Base-by-base conservation (phyloP, 2,888 invertebrate species). In the Syritta pipiens region DNA sequence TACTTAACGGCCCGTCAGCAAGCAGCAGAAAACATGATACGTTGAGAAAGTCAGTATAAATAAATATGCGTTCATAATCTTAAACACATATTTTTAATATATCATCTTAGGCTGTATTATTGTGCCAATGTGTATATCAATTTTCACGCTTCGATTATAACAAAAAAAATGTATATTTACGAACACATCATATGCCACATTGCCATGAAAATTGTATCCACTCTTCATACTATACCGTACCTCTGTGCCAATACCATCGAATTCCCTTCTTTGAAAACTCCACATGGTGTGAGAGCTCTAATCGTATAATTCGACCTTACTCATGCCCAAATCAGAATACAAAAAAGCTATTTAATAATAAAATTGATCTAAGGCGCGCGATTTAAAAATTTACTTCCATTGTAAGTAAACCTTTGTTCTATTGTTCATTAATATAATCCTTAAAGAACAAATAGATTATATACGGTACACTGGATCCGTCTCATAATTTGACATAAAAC, bases 241-340 rank as follows among this genome's bases (percentile, higher is more conserved):
- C n/a, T 51, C 55, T 62, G 9, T 0, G 1, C 49, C 49, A 32
- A 40, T 59, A 0, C 30, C 7, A 20, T 1, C 40, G 14, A 24
- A 40, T 79, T 82, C 75, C 82, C 82, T 83, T 83, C 65, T 75
- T 77, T 76, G 57, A 82, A 83, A 83, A 77, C 83, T 83, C 82
- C 83, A 83, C 83, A 83, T 83, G 83, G 83, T 81, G 81, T 83
- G 82, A 79, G 82, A 83, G 81, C 82, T 82, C 63, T 59, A 75
- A 46, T 68, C 68, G 79, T 63, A 53, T 83, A 65, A 51, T 74
- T 60, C 62, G 71, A 65, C 65, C 81, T 74, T 82, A 68, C 81
- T 82, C 77, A 82, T 82, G 83, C 79, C 82, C 79, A 82, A 72
- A 81, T 62, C 22, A 48, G 59, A 53, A 60, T 10, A 48, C 55